phyloP scores from a whole-genome alignment of 2,113 vertebrate genomes.

The Clarias macrocephalus region DNA sequence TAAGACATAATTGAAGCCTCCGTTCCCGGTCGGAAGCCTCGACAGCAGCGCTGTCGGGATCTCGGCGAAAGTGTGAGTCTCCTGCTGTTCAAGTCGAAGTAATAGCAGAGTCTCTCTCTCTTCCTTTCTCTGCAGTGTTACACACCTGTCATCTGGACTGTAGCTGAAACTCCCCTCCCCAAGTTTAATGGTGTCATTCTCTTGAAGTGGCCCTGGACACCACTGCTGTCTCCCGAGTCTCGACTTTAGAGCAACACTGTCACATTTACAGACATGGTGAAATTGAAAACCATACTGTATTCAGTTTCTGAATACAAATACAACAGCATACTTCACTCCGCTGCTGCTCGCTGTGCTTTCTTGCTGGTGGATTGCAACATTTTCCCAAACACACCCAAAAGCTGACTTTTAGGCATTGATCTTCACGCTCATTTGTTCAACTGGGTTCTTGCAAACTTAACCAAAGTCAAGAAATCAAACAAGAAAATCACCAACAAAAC shows the following conservation, averaged over 20 bases:
- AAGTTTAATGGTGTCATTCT: conserved; percentile 50
- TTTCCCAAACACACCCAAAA: background rate
- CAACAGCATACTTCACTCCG: background rate
- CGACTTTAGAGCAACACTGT: conserved; percentile 53
- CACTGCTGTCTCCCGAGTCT: conserved; percentile 44
- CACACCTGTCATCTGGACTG: conserved; percentile 47
- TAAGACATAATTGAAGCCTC: conserved; percentile 27
- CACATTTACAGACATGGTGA: conserved; percentile 38
- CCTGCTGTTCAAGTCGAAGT: conserved; percentile 31
- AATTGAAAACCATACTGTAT: conserved; percentile 13
- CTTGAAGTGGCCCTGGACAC: conserved; percentile 50
- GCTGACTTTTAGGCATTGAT: conserved; percentile 20
- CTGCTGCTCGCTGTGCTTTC: background rate
- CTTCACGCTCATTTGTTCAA: conserved; percentile 6
- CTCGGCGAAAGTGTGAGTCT: conserved; percentile 24
- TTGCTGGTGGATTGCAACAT: background rate
- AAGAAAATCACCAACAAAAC: conserved; percentile 20
- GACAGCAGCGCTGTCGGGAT: conserved; percentile 19
- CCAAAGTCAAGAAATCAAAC: conserved; percentile 48
- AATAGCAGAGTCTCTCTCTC: conserved; percentile 33
- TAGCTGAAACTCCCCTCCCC: conserved; percentile 28
- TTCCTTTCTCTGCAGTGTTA: conserved; percentile 20
- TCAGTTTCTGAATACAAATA: conserved; percentile 39
- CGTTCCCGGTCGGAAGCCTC: background rate
- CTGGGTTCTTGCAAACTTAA: conserved; percentile 34